These are phyloP conservation scores for Macrotis lagotis DNA, from an alignment of 2,113 vertebrate species.

Conservation along the genomic window DNA sequence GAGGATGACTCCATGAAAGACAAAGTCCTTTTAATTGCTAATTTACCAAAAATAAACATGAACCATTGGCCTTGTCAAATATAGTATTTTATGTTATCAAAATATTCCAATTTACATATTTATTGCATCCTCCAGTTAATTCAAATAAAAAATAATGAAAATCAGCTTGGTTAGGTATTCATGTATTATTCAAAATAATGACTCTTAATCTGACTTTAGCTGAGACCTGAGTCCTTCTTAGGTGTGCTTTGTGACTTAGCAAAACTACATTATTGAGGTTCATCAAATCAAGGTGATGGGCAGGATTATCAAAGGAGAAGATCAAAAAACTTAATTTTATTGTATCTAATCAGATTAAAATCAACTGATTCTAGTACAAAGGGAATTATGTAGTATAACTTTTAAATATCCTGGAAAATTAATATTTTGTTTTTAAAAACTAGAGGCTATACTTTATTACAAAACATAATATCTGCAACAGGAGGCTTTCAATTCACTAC, in stretches of 20 bases:
- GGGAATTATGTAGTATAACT: neutral
- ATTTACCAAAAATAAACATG: neutral
- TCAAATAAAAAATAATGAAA: neutral
- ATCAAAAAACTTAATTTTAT: constrained; percentile 9
- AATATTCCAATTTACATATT: neutral
- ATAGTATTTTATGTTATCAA: neutral
- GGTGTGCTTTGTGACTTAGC: neutral
- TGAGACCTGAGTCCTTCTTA: neutral
- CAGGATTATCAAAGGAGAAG: constrained; percentile 1
- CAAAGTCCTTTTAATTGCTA: neutral
- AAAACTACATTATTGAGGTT: neutral
- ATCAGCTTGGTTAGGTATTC: neutral
- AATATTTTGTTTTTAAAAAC: constrained; percentile 16
- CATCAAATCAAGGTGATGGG: neutral
- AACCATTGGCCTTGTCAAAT: neutral
- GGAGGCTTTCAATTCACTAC: neutral
- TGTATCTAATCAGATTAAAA: neutral
- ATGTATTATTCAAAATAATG: neutral
- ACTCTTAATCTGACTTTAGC: neutral
- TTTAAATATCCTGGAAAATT: neutral
- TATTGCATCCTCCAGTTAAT: neutral
- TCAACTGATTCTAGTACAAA: neutral
- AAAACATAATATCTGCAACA: neutral
- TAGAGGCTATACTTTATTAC: neutral
- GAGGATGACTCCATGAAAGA: constrained; percentile 18